Evolutionary conservation across 2,113 vertebrate genomes (phyloP).

Genomic region (Rhabdomys dilectus): DNA sequence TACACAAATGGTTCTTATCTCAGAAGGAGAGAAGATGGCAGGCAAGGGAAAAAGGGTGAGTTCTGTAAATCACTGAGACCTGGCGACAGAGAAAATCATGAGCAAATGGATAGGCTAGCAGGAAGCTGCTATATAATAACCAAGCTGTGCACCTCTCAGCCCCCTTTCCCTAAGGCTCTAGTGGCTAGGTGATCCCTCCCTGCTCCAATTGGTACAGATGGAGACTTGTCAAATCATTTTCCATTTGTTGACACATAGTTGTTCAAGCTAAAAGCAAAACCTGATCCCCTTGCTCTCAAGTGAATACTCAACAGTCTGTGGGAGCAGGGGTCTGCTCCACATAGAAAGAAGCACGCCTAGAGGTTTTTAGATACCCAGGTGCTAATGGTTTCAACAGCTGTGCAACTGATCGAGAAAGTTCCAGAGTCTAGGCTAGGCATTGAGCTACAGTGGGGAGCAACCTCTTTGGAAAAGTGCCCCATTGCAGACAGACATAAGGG

Average conservation of each 20-base stretch:
- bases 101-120: neutral
- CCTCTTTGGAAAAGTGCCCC: neutral
- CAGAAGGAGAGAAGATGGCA: slow-evolving; percentile 85
- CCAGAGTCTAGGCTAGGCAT: slow-evolving; percentile 56
- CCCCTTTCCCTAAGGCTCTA: neutral
- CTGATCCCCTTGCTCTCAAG: neutral
- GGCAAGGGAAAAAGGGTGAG: slow-evolving; percentile 75
- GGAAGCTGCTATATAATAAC: no score
- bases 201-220: neutral
- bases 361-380: neutral
- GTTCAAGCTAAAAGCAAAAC: neutral
- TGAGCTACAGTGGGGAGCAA: slow-evolving; percentile 56
- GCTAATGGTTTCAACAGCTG: neutral
- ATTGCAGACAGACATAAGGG: slow-evolving; percentile 59
- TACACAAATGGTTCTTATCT: slow-evolving; percentile 91
- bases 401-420: slow-evolving; percentile 53
- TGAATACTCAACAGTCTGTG: neutral
- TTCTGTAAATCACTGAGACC: slow-evolving; percentile 84
- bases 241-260: neutral
- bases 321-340: neutral
- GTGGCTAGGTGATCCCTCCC: neutral
- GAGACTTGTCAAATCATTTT: neutral
- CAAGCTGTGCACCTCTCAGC: rapidly evolving
- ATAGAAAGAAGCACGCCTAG: neutral
- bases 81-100: slow-evolving; percentile 54